Base-by-base conservation (phyloP, 2,113 vertebrate genomes). In the Ictalurus furcatus region DNA sequence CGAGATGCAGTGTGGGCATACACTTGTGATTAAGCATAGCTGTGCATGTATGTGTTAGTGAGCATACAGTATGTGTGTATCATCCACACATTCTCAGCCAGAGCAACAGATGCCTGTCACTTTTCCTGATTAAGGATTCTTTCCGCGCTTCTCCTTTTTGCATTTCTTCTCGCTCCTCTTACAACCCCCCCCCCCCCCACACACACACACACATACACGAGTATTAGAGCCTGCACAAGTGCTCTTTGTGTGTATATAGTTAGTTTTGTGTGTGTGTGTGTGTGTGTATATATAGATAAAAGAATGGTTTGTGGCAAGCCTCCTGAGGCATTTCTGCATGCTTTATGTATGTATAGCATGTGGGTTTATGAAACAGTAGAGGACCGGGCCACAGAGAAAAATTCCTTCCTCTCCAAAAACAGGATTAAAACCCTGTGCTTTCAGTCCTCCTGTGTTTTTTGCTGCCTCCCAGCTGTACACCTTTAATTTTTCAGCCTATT, bases 71-170 rank as follows among this genome's bases (percentile, higher is more conserved):
- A 76, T 54, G 56, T 86, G 58, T 88, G 73, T 88, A 30, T 89
- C 88, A 74, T 89, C 69, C 85, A 80, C 28, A 82, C 23, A 59
- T 90, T 92, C 92, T 91, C 89, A 92, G 92, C 89, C 89, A 91
- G 91, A 93, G 93, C 94, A 94, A 94, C 93, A 95, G 93, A 94
- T 94, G 94, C 91, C 90, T 92, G 90, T 86, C 91, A 86, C 85
- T 86, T 90, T 73, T 58, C 30, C 48, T 88, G 69, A 84, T 83
- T 89, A 74, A 8, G 44, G 78, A 90, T 85, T 28, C 25, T 44
- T 73, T 71, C 85, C 12, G 23, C 28, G 12, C 17, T n/a, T 65
- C 25, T 48, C 3, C 7, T 40, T 63, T 69, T 54, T 54, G 44
- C 34, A 76, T 89, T 69, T 86, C 54, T 23, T 79, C n/a, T 61